Evolutionary conservation across 1,140 invertebrate species (phyloP).

Genomic region (Brachionus angularis): DNA sequence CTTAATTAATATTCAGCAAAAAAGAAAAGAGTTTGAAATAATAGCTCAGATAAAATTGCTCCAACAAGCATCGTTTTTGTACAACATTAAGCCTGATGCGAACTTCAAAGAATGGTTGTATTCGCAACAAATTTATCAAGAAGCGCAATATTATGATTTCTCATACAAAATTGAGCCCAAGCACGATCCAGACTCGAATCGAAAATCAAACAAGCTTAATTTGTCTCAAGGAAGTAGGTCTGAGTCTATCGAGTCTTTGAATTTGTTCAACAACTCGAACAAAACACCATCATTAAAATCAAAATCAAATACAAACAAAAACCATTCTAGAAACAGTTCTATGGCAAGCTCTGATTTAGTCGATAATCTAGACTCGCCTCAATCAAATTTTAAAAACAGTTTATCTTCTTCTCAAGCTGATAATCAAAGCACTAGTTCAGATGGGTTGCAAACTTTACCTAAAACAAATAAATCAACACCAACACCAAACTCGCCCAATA

Average conservation of each 20-base stretch:
- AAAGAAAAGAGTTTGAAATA: slow-evolving; percentile 96
- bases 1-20: slow-evolving; percentile 96
- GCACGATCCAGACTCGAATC: neutral
- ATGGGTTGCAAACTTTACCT: no score
- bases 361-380: slow-evolving; percentile 4
- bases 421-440: slow-evolving; percentile 5
- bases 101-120: slow-evolving; percentile 88
- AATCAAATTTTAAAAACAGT: slow-evolving; percentile 9
- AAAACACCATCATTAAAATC: neutral
- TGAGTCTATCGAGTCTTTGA: slow-evolving; percentile 21
- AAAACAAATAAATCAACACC: no score
- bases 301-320: neutral
- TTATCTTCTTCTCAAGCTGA: slow-evolving; percentile 16
- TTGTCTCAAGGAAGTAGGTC: slow-evolving; percentile 6
- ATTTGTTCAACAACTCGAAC: slow-evolving; percentile 8
- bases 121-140: slow-evolving; percentile 78
- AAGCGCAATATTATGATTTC: slow-evolving; percentile 68
- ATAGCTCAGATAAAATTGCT: slow-evolving; percentile 89
- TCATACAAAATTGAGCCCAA: slow-evolving; percentile 4
- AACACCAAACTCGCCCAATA: no score
- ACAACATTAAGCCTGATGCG: slow-evolving; percentile 75
- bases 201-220: slow-evolving; percentile 1
- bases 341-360: slow-evolving; percentile 12
- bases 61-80: slow-evolving; percentile 88
- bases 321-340: slow-evolving; percentile 28